Base-by-base conservation (phyloP, 2,797 vertebrate genomes). In the Microhierax caerulescens region DNA sequence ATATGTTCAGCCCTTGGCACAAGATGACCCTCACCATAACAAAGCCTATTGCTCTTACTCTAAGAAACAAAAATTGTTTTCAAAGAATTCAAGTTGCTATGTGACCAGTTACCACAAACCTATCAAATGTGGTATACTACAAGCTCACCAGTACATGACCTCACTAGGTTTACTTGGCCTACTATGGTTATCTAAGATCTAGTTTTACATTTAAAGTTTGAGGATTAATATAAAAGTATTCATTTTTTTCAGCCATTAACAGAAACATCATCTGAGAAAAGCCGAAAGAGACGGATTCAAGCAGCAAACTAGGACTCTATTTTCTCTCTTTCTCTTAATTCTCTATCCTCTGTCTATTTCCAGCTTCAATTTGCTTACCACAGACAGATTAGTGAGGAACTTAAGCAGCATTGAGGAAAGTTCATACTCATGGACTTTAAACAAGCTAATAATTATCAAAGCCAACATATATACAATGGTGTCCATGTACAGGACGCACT, bases 241-340 rank as follows among this genome's bases (percentile, higher is more conserved):
- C 20, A 14, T 63, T 43, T 63, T 39, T 74, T 81, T 48, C 80
- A 87, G 11, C 21, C 6, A 3, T 51, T 70, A 86, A 81, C 19
- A 90, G 34, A 72, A 27, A 51, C 28, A 70, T 53, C 37, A 72
- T 24, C 48, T 51, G 23, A 89, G 43, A 85, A 63, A 82, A 95
- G 25, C 32, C 43, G 9, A 41, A 80, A 81, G 41, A 79, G 27
- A 69, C 10, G 13, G 30, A 83, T 39, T 85, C 54, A 76, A 51
- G 34, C 4, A 69, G 24, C 32, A 59, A 4, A 6, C 59, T 85
- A 18, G 4, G 41, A 88, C 18, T 43, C 74, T 30, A 1, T 34
- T 51, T 61, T 61, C 5, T 76, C 23, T 39, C 18, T 54, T 34
- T 28, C 39, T 56, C 88, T 72, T 61, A 48, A 82, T 17, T 39